phyloP scores from a whole-genome alignment of 2,888 invertebrate genomes.

The Alviniconcha strummeri region DNA sequence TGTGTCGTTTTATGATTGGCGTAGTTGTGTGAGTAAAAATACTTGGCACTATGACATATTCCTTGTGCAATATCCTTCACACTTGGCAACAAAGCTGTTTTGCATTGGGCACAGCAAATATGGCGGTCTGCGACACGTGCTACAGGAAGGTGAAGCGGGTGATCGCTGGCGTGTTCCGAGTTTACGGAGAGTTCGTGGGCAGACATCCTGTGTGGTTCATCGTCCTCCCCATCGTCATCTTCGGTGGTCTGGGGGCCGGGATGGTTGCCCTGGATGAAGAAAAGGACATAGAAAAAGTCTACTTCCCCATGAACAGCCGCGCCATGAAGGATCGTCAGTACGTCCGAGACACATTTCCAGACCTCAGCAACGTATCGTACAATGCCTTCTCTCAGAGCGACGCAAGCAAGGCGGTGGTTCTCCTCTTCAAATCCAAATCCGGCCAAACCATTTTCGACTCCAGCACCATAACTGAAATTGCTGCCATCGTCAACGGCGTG shows the following conservation, averaged over 20 bases:
- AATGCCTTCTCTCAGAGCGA: conserved; percentile 33
- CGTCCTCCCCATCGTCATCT: conserved; percentile 20
- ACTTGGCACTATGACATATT: conserved; percentile 84
- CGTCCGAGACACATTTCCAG: conserved; percentile 35
- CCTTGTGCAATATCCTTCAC: conserved; percentile 92
- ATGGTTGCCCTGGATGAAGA: conserved; percentile 17
- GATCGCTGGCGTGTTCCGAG: conserved; percentile 36
- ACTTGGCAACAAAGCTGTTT: conserved; percentile 71
- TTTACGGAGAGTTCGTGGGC: conserved; percentile 18
- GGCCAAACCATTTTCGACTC: conserved; percentile 12
- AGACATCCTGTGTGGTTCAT: conserved; percentile 27
- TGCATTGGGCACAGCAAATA: too few relatives aligned
- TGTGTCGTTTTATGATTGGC: conserved; percentile 7
- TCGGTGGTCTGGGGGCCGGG: conserved; percentile 19
- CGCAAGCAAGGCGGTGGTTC: neutral
- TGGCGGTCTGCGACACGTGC: too few relatives aligned
- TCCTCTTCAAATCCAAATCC: conserved; percentile 21
- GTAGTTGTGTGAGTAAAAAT: too few relatives aligned
- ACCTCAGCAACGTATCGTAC: conserved; percentile 32
- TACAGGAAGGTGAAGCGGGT: conserved; percentile 34
- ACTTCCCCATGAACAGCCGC: conserved; percentile 45
- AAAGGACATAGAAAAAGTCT: conserved; percentile 47
- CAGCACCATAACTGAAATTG: neutral
- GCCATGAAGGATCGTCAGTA: conserved; percentile 45
- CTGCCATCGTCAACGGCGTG: neutral